Conservation (phyloP, 2,888 invertebrate genomes). For the Heliconius ismenius region DNA sequence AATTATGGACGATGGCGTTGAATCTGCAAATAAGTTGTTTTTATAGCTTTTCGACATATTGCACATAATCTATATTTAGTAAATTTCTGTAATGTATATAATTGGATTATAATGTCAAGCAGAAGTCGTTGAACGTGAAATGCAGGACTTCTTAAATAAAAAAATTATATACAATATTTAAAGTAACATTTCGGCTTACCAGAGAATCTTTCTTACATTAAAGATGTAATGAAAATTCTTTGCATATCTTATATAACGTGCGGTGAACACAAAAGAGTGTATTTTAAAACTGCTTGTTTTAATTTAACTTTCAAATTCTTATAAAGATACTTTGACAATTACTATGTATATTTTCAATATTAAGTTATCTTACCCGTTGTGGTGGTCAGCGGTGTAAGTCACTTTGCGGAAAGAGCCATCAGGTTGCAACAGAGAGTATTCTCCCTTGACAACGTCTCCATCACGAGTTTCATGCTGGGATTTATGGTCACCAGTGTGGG, state of each 20-base stretch:
- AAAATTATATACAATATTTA: neutral
- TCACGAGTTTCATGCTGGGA: constrained; percentile 81
- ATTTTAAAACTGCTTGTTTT: neutral
- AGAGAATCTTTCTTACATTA: neutral
- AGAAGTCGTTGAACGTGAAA: neutral
- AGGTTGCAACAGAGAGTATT: constrained; percentile 81
- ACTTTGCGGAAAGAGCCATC: constrained; percentile 83
- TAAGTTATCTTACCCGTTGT: constrained; percentile 68
- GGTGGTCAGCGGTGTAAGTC: constrained; percentile 82
- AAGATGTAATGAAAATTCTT: neutral
- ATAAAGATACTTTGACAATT: neutral
- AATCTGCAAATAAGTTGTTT: constrained; percentile 58
- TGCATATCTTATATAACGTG: neutral
- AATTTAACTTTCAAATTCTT: neutral
- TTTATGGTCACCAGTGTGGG: constrained; percentile 83
- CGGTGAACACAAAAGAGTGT: neutral
- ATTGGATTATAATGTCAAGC: neutral
- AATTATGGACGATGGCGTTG: constrained; percentile 79
- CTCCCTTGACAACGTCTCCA: constrained; percentile 82
- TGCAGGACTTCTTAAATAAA: neutral
- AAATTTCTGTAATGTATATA: neutral
- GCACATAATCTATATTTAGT: constrained; percentile 14
- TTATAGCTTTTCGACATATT: constrained; percentile 15
- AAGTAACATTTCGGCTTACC: neutral
- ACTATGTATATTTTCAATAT: neutral